Percentiles rank a stretch among this genome's conserved stretches.
These are phyloP conservation scores for Tachina fera DNA, from an alignment of 2,888 invertebrate species.

Conservation along the genomic window DNA sequence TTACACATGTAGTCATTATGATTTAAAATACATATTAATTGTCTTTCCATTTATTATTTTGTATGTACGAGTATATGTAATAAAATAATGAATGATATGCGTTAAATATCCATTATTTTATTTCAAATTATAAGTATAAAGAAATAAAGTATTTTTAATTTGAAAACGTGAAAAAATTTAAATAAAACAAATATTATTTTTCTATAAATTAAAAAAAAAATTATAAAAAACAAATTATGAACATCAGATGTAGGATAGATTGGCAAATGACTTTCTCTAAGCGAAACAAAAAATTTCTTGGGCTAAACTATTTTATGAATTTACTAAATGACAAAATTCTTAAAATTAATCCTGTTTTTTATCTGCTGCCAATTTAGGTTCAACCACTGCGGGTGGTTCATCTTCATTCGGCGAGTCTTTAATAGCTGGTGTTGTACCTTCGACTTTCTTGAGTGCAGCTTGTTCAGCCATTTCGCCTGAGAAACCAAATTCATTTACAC, in stretches of 20 bases:
- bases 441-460: slow-evolving; percentile 74
- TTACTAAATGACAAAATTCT: slow-evolving; percentile 48
- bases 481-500: slow-evolving; percentile 99
- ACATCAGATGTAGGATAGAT: slow-evolving; percentile 26
- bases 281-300: slow-evolving; percentile 59
- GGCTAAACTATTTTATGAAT: slow-evolving; percentile 57
- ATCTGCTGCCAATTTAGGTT: slow-evolving; percentile 78
- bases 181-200: slow-evolving; percentile 5
- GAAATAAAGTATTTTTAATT: not conserved
- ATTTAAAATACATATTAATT: slow-evolving; percentile 34
- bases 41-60: slow-evolving; percentile 4
- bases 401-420: slow-evolving; percentile 68
- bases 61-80: not conserved
- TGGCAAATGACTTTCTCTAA: slow-evolving; percentile 18
- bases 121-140: slow-evolving; percentile 7
- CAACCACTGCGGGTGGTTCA: slow-evolving; percentile 56
- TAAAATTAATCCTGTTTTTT: slow-evolving; percentile 81
- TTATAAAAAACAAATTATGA: slow-evolving; percentile 34
- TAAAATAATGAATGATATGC: slow-evolving; percentile 59
- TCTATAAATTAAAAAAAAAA: slow-evolving; percentile 28
- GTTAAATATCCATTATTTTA: slow-evolving; percentile 51
- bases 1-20: slow-evolving; percentile 37
- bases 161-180: not conserved
- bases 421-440: slow-evolving; percentile 60
- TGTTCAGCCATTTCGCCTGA: slow-evolving; percentile 91